These are phyloP conservation scores for Meteorus colon DNA, from an alignment of 2,888 invertebrate genomes.

Conservation along the genomic window DNA sequence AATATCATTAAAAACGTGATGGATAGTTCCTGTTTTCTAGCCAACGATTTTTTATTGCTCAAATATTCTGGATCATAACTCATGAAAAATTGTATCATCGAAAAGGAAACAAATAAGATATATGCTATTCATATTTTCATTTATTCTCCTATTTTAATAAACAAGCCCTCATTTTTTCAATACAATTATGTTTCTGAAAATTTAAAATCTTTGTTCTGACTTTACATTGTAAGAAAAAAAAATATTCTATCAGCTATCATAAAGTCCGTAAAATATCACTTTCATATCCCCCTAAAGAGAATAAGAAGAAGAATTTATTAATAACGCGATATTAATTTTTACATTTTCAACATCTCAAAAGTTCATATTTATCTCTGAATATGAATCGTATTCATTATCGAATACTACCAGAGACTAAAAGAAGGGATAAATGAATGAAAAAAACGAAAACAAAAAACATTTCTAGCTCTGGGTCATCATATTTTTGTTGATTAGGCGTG, in stretches of 20 bases:
- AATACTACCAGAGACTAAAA: slow-evolving; percentile 13
- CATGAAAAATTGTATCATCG: neutral
- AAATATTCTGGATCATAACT: slow-evolving; percentile 14
- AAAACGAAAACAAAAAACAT: slow-evolving; percentile 43
- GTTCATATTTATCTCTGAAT: slow-evolving; percentile 44
- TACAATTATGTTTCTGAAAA: neutral
- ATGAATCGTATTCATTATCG: slow-evolving; percentile 44
- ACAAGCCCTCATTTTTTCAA: neutral
- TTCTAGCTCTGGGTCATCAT: slow-evolving; percentile 51
- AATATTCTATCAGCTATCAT: neutral
- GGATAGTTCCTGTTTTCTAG: slow-evolving; percentile 8
- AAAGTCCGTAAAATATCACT: slow-evolving; percentile 16
- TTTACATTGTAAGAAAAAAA: neutral
- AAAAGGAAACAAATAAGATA: neutral
- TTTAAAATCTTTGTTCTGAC: neutral
- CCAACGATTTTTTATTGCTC: slow-evolving; percentile 14
- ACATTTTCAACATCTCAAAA: slow-evolving; percentile 52
- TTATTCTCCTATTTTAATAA: neutral
- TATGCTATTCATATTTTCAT: neutral
- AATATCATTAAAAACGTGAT: neutral
- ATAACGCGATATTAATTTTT: slow-evolving; percentile 51
- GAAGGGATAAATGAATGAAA: slow-evolving; percentile 24
- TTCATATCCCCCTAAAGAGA: slow-evolving; percentile 31
- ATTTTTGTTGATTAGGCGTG: slow-evolving; percentile 56
- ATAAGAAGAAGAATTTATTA: slow-evolving; percentile 35